Evolutionary conservation across 2,888 invertebrate genomes (phyloP).

Genomic region (Folsomia candida): DNA sequence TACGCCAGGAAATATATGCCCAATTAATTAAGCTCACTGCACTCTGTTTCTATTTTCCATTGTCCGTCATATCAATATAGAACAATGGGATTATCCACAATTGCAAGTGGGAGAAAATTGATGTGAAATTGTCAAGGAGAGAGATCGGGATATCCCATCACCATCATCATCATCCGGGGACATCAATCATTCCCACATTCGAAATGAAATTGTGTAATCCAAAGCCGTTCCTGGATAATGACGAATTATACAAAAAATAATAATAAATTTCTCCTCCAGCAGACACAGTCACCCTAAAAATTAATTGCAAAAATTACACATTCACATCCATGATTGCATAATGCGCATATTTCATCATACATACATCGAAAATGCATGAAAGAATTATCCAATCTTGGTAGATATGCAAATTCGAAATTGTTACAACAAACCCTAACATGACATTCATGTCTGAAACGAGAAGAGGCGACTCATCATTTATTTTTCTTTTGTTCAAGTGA

Average conservation of each 20-base stretch:
- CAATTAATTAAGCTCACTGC: not conserved
- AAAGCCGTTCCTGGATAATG: not conserved
- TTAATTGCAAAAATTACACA: too few species aligned
- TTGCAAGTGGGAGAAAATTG: conserved; percentile 13
- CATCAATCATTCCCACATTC: not conserved
- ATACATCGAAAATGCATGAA: too few species aligned
- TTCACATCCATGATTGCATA: too few species aligned
- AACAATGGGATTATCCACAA: conserved; percentile 2
- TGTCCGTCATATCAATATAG: not conserved
- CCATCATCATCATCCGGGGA: not conserved
- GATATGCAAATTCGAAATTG: too few species aligned
- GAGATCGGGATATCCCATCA: not conserved
- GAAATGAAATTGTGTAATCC: not conserved
- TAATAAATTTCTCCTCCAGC: too few species aligned
- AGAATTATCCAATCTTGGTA: too few species aligned
- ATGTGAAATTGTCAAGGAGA: conserved; percentile 16
- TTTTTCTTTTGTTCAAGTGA: too few species aligned
- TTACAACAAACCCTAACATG: too few species aligned
- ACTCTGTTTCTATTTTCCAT: not conserved
- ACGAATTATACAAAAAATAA: not conserved
- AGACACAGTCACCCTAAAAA: too few species aligned
- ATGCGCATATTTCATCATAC: too few species aligned
- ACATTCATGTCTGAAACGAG: too few species aligned
- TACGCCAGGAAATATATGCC: not conserved
- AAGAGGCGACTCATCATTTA: too few species aligned